Base-by-base conservation (phyloP, 2,113 vertebrate genomes). In the Fulica atra region DNA sequence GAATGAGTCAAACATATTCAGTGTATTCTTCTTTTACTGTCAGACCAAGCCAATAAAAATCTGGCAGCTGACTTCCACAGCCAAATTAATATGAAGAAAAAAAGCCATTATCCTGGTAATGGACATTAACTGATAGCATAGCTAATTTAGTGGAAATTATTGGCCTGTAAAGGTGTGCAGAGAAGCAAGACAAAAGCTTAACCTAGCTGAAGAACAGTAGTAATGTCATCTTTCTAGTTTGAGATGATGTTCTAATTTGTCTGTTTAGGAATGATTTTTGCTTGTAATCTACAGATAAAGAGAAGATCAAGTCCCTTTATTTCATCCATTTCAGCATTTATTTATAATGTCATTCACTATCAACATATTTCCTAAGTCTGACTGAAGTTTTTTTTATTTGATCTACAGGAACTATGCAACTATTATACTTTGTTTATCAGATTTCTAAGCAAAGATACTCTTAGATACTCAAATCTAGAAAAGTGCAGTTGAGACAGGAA, bases 61-160 rank as follows among this genome's bases (percentile, higher is more conserved):
- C 50, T 70, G 78, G 71, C 59, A 92, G 50, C 59, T 92, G 38
- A 66, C 13, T 94, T 83, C n/a, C 71, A 76, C 12, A 38, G 72
- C 2, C 65, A 84, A 92, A 86, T 56, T 72, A 95, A 18, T 65
- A 46, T n/a, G 18, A 91, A 59, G 21, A 42, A 68, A 66, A 92
- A 79, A 61, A 25, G 0, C 23, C 26, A 90, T 84, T 90, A 46
- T 74, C 38, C 40, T 81, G 29, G 13, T 93, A 95, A 95, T 81
- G 77, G 29, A 50, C 31, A 57, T 81, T 93, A 92, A 95, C 82
- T 92, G 46, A 74, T 81, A 81, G 24, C 15, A 64, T 25, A 78
- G 51, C 26, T 89, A 90, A 95, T 88, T 86, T 88, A 92, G 65
- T 83, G 76, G 80, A 93, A 94, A 95, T 90, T 64, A 92, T 25